A percentile compares a stretch with the other conserved stretches of the same genome.
These are phyloP conservation scores for Acanthaster planci DNA, from an alignment of 35 echinoderm and acorn worm genomes.

Conservation along the genomic window DNA sequence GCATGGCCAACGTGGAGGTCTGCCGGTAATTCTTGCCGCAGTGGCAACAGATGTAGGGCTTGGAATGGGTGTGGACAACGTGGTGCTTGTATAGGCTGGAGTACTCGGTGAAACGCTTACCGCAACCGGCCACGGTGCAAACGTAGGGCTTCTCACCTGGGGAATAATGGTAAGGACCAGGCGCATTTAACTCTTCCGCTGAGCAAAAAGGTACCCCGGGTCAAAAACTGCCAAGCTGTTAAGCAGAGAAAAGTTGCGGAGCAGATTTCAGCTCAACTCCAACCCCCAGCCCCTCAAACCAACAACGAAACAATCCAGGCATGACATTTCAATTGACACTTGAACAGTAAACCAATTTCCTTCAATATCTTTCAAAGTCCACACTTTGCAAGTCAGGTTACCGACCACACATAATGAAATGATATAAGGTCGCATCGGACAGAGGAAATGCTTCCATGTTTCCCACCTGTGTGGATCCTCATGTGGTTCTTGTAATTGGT, in stretches of 20 bases:
- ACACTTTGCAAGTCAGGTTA: too few relatives aligned
- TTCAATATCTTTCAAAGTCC: too few relatives aligned
- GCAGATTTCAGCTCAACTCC: too few relatives aligned
- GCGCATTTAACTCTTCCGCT: too few relatives aligned
- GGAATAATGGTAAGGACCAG: neutral
- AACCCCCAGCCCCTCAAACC: too few relatives aligned
- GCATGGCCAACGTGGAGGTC: constrained; percentile 91
- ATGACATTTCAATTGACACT: too few relatives aligned
- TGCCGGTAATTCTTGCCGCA: constrained; percentile 97
- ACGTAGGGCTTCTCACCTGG: constrained; percentile 97
- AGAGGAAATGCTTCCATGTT: neutral
- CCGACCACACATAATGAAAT: neutral
- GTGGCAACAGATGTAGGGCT: constrained; percentile 84
- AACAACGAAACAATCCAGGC: too few relatives aligned
- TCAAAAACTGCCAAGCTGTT: too few relatives aligned
- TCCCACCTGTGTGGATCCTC: constrained; percentile 93
- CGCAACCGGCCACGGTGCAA: constrained; percentile 90
- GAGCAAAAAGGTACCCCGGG: too few relatives aligned
- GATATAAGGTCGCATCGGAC: neutral
- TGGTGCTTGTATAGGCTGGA: constrained; percentile 99
- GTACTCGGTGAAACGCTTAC: constrained; percentile 97
- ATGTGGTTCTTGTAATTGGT: constrained; percentile 99
- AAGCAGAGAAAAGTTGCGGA: too few relatives aligned
- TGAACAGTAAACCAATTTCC: too few relatives aligned
- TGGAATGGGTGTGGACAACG: constrained; percentile 95